Evolutionary conservation across 2,888 invertebrate species (phyloP).

Genomic region (Geotrupes spiniger): DNA sequence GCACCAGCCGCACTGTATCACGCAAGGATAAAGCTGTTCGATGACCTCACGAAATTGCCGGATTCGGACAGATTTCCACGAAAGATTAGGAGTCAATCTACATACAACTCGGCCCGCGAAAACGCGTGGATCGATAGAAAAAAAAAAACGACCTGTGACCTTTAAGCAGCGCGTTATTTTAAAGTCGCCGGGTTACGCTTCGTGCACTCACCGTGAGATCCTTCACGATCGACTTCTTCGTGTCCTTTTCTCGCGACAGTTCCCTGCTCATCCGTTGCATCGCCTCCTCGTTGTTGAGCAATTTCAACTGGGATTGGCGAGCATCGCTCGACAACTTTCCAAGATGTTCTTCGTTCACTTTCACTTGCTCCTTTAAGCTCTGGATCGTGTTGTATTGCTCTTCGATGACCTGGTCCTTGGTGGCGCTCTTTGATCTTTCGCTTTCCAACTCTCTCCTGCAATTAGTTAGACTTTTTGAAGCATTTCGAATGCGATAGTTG

Average conservation of each 20-base stretch:
- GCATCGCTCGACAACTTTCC: neutral
- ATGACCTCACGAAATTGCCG: too few relatives aligned
- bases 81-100: too few relatives aligned
- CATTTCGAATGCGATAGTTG: too few relatives aligned
- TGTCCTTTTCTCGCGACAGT: conserved; percentile 10
- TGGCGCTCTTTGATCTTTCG: conserved; percentile 14
- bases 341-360: neutral
- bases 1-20: too few relatives aligned
- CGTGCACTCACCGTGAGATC: conserved; percentile 13
- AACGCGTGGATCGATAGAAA: neutral
- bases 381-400: conserved; percentile 21
- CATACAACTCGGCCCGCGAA: too few relatives aligned
- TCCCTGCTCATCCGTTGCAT: conserved; percentile 13
- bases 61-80: too few relatives aligned
- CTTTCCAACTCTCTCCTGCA: conserved; percentile 9
- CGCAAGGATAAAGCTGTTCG: too few relatives aligned
- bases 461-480: too few relatives aligned
- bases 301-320: neutral
- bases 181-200: too few relatives aligned
- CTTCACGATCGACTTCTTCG: neutral
- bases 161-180: neutral
- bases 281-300: conserved; percentile 8
- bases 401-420: conserved; percentile 21
- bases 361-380: conserved; percentile 5
- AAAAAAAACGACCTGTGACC: neutral